Conservation (phyloP, 2,888 invertebrate genomes). For the Chymomyza amoena region DNA sequence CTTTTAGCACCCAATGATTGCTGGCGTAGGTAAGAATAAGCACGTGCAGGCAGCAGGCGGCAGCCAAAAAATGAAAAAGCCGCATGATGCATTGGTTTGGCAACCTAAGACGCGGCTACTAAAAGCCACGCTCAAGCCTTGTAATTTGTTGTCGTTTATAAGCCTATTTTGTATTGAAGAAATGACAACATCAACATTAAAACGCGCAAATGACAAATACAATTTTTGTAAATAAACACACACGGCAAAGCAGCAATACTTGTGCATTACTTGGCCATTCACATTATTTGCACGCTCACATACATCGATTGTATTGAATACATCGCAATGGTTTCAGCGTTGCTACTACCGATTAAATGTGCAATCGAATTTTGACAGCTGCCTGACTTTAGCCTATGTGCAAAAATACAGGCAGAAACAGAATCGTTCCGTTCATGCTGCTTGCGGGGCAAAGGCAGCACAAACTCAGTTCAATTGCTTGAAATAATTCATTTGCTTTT, state of each 20-base stretch:
- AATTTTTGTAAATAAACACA: background rate
- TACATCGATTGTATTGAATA: background rate
- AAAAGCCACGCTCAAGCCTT: background rate
- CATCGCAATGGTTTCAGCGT: background rate
- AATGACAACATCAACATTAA: background rate
- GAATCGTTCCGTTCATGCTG: conserved; percentile 2
- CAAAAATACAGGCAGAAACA: conserved; percentile 3
- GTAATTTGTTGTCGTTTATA: background rate
- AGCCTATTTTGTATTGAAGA: background rate
- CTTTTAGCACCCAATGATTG: conserved; percentile 76
- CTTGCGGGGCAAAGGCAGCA: background rate
- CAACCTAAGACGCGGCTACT: background rate
- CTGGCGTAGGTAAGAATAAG: conserved; percentile 40
- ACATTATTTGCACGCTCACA: background rate
- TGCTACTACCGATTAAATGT: background rate
- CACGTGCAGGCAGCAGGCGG: conserved; percentile 41
- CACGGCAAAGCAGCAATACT: background rate
- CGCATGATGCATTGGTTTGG: conserved; percentile 33
- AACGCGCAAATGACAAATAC: background rate
- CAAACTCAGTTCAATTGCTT: background rate
- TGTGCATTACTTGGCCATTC: background rate
- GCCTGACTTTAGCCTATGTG: background rate
- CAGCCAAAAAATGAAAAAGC: conserved; percentile 35
- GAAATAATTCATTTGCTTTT: background rate
- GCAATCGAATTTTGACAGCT: background rate